Conservation (phyloP, 2,113 vertebrate genomes). For the Aix galericulata region DNA sequence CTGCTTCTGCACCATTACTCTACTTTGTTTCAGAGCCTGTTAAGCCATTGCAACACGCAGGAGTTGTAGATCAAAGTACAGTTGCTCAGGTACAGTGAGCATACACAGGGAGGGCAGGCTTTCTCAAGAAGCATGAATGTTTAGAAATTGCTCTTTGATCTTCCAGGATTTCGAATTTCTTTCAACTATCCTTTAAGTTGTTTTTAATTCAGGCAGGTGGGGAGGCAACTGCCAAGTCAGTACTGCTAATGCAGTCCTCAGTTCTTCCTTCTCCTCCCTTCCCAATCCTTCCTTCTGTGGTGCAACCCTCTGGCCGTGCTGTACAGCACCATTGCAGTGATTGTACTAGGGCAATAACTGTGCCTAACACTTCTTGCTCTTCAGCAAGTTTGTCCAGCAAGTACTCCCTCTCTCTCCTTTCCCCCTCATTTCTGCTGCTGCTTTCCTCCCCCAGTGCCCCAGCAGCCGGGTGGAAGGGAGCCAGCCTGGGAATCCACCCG, state of each 20-base stretch:
- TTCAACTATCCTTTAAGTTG: background rate
- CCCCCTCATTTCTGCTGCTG: rapidly evolving
- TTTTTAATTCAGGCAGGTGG: background rate
- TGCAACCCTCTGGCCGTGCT: background rate
- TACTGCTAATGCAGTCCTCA: background rate
- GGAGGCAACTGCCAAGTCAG: background rate
- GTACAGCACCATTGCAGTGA: background rate
- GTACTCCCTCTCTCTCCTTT: background rate
- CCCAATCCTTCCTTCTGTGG: rapidly evolving
- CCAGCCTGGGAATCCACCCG: background rate
- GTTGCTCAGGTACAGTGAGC: background rate
- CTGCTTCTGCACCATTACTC: background rate
- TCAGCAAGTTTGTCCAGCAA: background rate
- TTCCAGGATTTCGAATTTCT: background rate
- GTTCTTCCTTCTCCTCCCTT: background rate
- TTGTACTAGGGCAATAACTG: background rate
- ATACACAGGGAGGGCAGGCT: background rate
- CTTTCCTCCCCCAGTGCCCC: background rate
- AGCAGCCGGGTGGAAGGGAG: background rate
- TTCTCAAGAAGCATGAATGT: background rate
- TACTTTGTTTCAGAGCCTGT: conserved; percentile 18
- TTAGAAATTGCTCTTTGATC: conserved; percentile 20
- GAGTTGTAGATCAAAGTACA: background rate
- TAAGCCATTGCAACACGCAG: background rate
- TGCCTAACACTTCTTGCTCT: rapidly evolving